Evolutionary conservation across 2,797 vertebrate species (phyloP), one percentile per base, ranked within the genome.

Genomic region (Ambastaia sidthimunki): DNA sequence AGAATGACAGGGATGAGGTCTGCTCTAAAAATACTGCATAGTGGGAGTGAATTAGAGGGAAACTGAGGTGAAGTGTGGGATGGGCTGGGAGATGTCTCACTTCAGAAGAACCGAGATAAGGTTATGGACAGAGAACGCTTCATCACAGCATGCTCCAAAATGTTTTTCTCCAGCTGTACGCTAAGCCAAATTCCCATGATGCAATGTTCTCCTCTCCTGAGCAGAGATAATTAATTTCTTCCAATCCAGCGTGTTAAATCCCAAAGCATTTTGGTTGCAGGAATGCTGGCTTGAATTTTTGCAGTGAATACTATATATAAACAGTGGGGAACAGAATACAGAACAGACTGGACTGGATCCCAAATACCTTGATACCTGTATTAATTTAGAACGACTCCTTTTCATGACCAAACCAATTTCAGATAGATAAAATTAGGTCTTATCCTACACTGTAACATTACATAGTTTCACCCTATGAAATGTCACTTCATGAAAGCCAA

Each of bases 1-100:
- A 84, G 72, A 86, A 83, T 76, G 83, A 90, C 90, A 90, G 76
- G 74, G 75, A 81, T 65, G 55, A 57, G 77, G 70, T 21, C 83
- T 83, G 80, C 65, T 87, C 87, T 89, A 91, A 92, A 91, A 91
- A 92, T 91, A 92, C 83, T 79, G 80, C 74, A 63, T 34, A 48
- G 71, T 57, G 63, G 37, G 57, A 78, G 76, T 19, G 19, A 69
- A 34, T 47, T 13, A 11, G 7, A 71, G 47, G 44, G 34, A 71
- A 79, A 71, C 37, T 12, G 47, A 65, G 69, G 52, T 63, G 28
- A 79, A 37, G 16, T 11, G 31, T 65, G 59, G 77, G 48, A 55
- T 66, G 47, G 11, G 60, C 28, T 67, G 44, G 12, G 7, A 31
- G 59, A 62, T 62, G 25, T 18, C 13, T 62, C 11, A 18, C 67